A percentile compares a stretch with the other conserved stretches of the same genome.
phyloP scores from a whole-genome alignment of 2,888 invertebrate genomes.

The Andricus quercusramuli region DNA sequence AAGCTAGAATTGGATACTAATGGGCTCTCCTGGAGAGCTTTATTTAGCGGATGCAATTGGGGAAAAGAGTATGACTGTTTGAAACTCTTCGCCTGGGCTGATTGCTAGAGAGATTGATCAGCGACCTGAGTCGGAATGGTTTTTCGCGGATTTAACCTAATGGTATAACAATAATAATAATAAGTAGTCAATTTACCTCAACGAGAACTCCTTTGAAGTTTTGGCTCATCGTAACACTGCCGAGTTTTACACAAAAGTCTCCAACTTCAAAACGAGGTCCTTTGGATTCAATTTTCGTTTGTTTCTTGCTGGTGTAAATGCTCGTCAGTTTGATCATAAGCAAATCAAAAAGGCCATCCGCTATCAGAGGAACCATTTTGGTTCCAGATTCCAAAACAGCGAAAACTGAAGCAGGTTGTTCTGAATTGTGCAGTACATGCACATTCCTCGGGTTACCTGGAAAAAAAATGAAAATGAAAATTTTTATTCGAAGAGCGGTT shows the following conservation, averaged over 20 bases:
- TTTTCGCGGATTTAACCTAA: too few species aligned
- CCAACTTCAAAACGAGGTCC: conserved; percentile 93
- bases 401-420: conserved; percentile 96
- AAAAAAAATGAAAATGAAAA: conserved; percentile 46
- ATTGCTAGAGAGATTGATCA: too few species aligned
- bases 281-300: conserved; percentile 93
- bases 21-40: too few species aligned
- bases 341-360: conserved; percentile 94
- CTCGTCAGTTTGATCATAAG: conserved; percentile 93
- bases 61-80: too few species aligned
- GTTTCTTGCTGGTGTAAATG: conserved; percentile 94
- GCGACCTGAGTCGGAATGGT: too few species aligned
- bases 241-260: conserved; percentile 96
- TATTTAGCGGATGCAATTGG: too few species aligned
- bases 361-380: conserved; percentile 92
- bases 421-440: conserved; percentile 96
- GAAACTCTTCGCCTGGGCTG: too few species aligned
- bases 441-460: conserved; percentile 89
- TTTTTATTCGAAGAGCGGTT: too few species aligned
- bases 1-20: too few species aligned
- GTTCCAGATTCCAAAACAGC: conserved; percentile 93
- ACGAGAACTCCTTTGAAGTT: conserved; percentile 96
- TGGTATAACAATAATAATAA: too few species aligned
- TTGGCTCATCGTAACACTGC: conserved; percentile 94
- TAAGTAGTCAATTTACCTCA: conserved; percentile 82